Conservation (phyloP, 2,113 vertebrate genomes). For the Erythrocercus mccallii region DNA sequence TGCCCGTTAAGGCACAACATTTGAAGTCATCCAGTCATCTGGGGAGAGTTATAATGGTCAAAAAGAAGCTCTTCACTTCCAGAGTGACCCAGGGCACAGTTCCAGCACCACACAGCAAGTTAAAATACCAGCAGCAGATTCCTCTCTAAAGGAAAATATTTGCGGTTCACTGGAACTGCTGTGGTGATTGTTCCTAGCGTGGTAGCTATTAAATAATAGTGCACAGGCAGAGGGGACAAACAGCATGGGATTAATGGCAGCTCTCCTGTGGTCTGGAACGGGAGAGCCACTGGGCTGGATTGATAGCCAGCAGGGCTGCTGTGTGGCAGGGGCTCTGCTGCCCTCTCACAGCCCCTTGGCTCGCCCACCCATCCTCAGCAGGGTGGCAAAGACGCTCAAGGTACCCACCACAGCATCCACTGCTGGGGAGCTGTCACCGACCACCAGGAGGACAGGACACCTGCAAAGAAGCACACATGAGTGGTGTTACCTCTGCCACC, state of each 20-base stretch:
- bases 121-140: conserved; percentile 39
- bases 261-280: background rate
- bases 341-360: background rate
- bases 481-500: background rate
- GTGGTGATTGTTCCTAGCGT: background rate
- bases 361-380: fast-evolving
- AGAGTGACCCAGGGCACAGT: conserved; percentile 28
- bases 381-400: fast-evolving
- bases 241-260: background rate
- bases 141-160: conserved; percentile 31
- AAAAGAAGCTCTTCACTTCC: background rate
- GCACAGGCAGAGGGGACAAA: background rate
- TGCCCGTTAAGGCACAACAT: conserved; percentile 5
- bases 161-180: conserved; percentile 44
- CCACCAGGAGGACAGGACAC: conserved; percentile 85
- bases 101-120: conserved; percentile 38
- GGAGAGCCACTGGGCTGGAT: background rate
- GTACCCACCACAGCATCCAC: conserved; percentile 90
- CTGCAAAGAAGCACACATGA: conserved; percentile 59
- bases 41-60: background rate
- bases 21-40: conserved; percentile 53
- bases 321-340: background rate
- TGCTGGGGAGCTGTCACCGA: conserved; percentile 88
- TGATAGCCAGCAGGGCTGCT: background rate
- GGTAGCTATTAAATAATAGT: conserved; percentile 9